These are phyloP conservation scores for Centroberyx gerrardi DNA, from an alignment of 2,797 vertebrate genomes.

Conservation along the genomic window DNA sequence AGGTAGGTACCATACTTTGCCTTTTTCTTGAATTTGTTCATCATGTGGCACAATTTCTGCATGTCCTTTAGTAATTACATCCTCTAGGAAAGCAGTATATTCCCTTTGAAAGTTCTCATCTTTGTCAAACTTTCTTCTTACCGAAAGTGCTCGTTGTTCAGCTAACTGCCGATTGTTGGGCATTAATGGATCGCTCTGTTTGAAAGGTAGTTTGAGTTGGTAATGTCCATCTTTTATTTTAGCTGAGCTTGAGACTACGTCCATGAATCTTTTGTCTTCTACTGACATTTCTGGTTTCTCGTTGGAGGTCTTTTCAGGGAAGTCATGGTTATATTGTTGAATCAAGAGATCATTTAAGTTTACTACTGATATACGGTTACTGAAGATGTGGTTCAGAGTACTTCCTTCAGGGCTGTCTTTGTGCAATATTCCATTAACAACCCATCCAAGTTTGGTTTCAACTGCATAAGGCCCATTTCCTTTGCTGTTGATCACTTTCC, in stretches of 20 bases:
- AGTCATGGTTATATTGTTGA: not conserved
- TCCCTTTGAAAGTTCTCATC: not conserved
- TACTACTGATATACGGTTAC: not conserved
- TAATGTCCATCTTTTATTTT: not conserved
- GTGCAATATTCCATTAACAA: not conserved
- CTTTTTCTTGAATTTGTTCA: not conserved
- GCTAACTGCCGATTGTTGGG: not conserved
- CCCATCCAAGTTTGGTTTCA: conserved; percentile 1
- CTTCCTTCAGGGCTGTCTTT: not conserved
- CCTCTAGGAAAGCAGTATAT: not conserved
- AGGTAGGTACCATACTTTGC: not conserved
- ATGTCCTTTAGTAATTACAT: not conserved
- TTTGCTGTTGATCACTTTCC: conserved; percentile 3
- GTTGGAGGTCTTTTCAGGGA: not conserved
- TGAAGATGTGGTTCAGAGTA: not conserved
- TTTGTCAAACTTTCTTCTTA: not conserved
- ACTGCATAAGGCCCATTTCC: conserved; percentile 6
- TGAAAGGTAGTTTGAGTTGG: not conserved
- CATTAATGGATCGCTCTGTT: not conserved
- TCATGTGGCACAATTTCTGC: not conserved
- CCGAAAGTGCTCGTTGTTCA: not conserved
- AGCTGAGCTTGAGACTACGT: not conserved
- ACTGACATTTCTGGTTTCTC: not conserved
- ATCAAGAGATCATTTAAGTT: not conserved
- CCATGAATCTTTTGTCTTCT: not conserved